phyloP scores from a whole-genome alignment of 2,113 vertebrate species.

The Otocyon megalotis region DNA sequence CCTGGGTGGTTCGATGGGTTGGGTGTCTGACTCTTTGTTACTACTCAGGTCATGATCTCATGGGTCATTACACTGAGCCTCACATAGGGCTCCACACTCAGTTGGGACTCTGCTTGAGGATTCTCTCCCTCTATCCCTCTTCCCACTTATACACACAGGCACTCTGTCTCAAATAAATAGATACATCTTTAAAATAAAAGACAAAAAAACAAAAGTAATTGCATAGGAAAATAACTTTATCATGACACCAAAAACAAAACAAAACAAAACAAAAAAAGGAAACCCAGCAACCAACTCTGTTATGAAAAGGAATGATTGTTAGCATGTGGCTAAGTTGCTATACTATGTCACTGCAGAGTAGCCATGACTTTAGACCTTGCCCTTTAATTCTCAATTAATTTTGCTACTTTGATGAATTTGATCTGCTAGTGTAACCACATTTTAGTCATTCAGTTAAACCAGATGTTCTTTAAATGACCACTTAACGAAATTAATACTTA shows the following conservation, averaged over 20 bases:
- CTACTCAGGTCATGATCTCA: neutral
- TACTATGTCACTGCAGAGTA: neutral
- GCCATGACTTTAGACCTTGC: neutral
- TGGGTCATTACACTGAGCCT: too few species aligned
- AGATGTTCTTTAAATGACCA: neutral
- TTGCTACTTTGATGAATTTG: neutral
- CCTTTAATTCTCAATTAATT: constrained; percentile 36
- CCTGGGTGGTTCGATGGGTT: neutral
- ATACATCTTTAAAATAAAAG: neutral
- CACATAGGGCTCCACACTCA: neutral
- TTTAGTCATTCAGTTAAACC: neutral
- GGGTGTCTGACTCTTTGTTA: neutral
- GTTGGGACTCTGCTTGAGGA: neutral
- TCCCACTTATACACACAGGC: neutral
- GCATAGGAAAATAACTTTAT: constrained; percentile 29
- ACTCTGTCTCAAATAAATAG: neutral
- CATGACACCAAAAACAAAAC: constrained; percentile 46
- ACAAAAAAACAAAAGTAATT: neutral
- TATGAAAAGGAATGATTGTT: constrained; percentile 56
- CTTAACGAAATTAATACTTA: neutral
- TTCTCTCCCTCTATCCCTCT: neutral
- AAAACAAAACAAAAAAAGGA: neutral
- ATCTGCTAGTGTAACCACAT: neutral
- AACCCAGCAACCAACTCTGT: constrained; percentile 13
- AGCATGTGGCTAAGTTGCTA: constrained; percentile 3